Evolutionary conservation across 2,888 invertebrate species (phyloP), one percentile per base, ranked within the genome.

Genomic region (Oxyteleia sp.): DNA sequence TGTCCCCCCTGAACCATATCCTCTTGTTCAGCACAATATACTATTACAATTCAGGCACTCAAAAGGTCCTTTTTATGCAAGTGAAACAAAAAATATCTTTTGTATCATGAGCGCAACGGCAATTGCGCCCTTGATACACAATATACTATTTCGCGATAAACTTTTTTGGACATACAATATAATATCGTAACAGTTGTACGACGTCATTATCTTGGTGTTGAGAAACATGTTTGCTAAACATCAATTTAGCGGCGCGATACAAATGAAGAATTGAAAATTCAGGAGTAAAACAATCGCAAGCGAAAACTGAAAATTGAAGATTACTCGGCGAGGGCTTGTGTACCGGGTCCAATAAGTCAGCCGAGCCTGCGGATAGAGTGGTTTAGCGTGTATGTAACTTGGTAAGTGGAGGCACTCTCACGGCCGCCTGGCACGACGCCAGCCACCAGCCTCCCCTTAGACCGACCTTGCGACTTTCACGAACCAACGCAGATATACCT

Each of bases 401-500:
- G 89, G 89, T 91, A 92, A 92, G 91, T 91, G 91, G 90, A 90
- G 90, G 89, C 89, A 90, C 90, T 91, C 89, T 87, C 88, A 86
- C 84, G 84, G 85, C 81, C 86, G 83, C 69, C 85, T 92, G 90
- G 89, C 90, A 82, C 66, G 49, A 53, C 61, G 89, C 90, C 90
- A 91, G 85, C 78, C 84, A 32, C 32, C 32, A 32, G 84, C 78
- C 85, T 84, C 84, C 82, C 84, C 83, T 84, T 82, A 84, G 84
- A 64, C 82, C 85, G 75, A 86, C 72, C 79, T 82, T 84, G 63
- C 75, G 71, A 75, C 82, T 85, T 79, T 66, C 72, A 45, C 78
- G 57, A 75, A 57, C 41, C 78, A 64, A 75, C 55, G 80, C 72
- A 75, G 45, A 78, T 69, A 68, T 57, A 82, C 68, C 69, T 80